Evolutionary conservation across 1,140 invertebrate species (phyloP).

Genomic region (Leptinotarsa lineolata): DNA sequence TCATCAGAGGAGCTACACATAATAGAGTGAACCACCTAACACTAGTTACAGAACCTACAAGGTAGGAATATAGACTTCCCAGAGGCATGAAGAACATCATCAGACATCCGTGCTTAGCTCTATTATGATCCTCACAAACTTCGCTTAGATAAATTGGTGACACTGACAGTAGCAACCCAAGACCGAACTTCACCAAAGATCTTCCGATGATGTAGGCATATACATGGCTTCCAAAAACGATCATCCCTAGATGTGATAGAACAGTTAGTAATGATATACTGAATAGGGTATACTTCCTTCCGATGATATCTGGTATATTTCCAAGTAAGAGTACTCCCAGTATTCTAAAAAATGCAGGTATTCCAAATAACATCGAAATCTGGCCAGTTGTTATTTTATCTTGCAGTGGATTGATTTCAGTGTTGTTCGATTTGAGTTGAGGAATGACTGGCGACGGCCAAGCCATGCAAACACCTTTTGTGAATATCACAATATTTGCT

Average conservation of each 20-base stretch:
- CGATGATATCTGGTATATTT: not conserved
- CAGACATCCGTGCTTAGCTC: constrained; percentile 60
- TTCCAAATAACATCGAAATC: not conserved
- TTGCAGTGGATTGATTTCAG: constrained; percentile 6
- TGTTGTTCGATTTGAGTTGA: constrained; percentile 9
- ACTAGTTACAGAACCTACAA: constrained; percentile 60
- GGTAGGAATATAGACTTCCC: constrained; percentile 56
- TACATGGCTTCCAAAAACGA: not conserved
- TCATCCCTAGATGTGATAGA: not conserved
- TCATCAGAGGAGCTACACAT: not conserved
- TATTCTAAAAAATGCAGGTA: not conserved
- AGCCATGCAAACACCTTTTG: not conserved
- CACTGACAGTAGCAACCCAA: not conserved
- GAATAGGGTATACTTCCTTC: constrained; percentile 8
- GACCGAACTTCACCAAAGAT: not conserved
- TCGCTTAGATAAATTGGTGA: constrained; percentile 6
- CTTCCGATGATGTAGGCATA: not conserved
- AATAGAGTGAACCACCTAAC: not conserved
- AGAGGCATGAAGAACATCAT: constrained; percentile 59
- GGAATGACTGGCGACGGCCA: constrained; percentile 11
- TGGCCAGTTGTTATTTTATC: not conserved
- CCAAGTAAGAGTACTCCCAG: not conserved
- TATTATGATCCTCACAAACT: constrained; percentile 13
- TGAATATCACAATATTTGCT: not conserved
- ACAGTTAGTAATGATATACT: not conserved